Conservation (phyloP, 2,113 vertebrate genomes). For the Ochotona princeps region DNA sequence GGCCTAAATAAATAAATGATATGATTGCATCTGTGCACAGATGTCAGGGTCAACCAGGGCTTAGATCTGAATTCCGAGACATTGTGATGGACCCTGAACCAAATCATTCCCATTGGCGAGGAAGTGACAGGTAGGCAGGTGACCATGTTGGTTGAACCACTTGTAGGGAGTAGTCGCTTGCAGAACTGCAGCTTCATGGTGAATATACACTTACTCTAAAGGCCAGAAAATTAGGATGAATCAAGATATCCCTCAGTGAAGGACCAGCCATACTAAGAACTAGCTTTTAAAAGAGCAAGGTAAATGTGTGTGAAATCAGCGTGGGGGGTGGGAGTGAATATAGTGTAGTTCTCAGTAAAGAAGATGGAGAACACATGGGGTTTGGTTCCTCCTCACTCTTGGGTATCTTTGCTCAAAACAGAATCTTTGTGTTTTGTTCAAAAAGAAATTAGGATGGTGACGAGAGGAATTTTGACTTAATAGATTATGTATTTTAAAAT, state of each 20-base stretch:
- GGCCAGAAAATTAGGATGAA: conserved; percentile 7
- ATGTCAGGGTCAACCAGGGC: not conserved
- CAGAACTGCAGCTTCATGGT: not conserved
- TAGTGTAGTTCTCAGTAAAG: not conserved
- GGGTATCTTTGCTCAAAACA: not conserved
- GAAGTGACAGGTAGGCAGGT: not conserved
- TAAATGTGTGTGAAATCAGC: not conserved
- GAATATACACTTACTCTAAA: not conserved
- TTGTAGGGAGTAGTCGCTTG: not conserved
- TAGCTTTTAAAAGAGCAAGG: not conserved
- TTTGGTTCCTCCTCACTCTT: not conserved
- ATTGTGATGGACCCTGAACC: not conserved
- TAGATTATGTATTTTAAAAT: not conserved
- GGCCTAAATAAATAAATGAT: too few relatives aligned
- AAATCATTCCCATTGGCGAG: not conserved
- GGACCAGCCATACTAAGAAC: not conserved
- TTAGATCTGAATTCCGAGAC: not conserved
- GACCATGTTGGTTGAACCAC: not conserved
- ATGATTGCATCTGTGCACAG: not conserved
- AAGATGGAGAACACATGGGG: not conserved
- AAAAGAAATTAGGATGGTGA: not conserved
- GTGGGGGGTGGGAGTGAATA: not conserved
- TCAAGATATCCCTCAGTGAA: not conserved
- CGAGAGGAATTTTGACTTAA: not conserved
- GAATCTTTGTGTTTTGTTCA: not conserved